These are phyloP conservation scores for Archocentrus centrarchus DNA, from an alignment of 2,113 vertebrate species.

Conservation along the genomic window DNA sequence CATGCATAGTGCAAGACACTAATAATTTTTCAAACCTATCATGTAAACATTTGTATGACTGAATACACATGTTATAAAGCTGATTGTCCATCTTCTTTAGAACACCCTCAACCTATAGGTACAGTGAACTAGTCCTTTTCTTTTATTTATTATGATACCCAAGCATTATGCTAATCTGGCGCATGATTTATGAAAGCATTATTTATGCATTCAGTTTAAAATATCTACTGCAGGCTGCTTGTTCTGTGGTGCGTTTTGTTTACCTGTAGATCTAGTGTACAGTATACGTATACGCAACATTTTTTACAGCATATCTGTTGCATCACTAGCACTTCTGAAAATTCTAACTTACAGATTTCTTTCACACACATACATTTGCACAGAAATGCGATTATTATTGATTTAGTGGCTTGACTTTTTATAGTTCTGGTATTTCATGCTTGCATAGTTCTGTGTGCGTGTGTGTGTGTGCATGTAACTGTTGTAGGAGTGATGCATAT, in stretches of 20 bases:
- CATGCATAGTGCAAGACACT: background rate
- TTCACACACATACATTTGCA: no score
- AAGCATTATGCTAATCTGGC: background rate
- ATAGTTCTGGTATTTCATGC: background rate
- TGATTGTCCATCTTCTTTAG: background rate
- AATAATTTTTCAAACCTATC: background rate
- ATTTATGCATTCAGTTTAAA: background rate
- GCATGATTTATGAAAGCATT: background rate
- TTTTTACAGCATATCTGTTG: background rate
- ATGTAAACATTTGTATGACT: no score
- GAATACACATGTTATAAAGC: no score
- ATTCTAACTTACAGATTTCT: no score
- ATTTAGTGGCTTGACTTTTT: background rate
- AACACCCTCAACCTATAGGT: background rate
- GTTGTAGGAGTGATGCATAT: slow-evolving; percentile 51
- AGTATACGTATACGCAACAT: background rate
- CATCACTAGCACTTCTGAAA: background rate
- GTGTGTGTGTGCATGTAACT: background rate
- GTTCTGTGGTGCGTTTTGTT: background rate
- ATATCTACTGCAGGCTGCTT: background rate
- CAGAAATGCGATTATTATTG: no score
- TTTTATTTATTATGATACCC: background rate
- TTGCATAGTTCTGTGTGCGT: background rate
- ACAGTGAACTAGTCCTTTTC: background rate
- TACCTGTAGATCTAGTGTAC: background rate